Conservation (phyloP, 2,888 invertebrate genomes). For the Xylota sylvarum region DNA sequence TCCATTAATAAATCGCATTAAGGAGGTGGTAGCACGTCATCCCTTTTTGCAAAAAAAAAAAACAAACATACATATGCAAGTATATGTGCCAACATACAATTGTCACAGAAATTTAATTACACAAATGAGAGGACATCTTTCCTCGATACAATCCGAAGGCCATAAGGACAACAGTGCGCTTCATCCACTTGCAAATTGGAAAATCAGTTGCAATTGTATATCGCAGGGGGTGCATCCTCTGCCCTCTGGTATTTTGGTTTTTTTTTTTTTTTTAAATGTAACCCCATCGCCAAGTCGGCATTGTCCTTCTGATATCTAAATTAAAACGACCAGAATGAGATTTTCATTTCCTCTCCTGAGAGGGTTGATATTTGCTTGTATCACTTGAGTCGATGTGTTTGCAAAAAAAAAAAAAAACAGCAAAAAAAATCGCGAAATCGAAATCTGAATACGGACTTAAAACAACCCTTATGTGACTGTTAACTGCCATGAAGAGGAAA, state of each 20-base stretch:
- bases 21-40: constrained; percentile 53
- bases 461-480: constrained; percentile 61
- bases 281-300: constrained; percentile 6
- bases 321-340: constrained; percentile 62
- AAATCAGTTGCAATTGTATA: constrained; percentile 60
- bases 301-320: constrained; percentile 66
- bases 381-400: constrained; percentile 31
- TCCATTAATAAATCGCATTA: constrained; percentile 77
- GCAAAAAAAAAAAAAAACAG: constrained; percentile 4
- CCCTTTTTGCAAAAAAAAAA: constrained; percentile 17
- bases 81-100: constrained; percentile 30
- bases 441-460: constrained; percentile 35
- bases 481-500: constrained; percentile 61
- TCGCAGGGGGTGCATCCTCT: constrained; percentile 54
- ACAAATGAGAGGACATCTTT: constrained; percentile 69
- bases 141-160: constrained; percentile 22
- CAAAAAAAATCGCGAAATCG: constrained; percentile 53
- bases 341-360: constrained; percentile 35
- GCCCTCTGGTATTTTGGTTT: neutral
- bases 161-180: constrained; percentile 65
- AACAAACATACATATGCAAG: too few species aligned
- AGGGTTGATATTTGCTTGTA: constrained; percentile 29
- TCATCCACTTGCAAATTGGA: constrained; percentile 52
- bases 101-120: constrained; percentile 73
- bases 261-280: constrained; percentile 22